Conservation (phyloP, 1,140 invertebrate genomes). For the Melitaea cinxia region DNA sequence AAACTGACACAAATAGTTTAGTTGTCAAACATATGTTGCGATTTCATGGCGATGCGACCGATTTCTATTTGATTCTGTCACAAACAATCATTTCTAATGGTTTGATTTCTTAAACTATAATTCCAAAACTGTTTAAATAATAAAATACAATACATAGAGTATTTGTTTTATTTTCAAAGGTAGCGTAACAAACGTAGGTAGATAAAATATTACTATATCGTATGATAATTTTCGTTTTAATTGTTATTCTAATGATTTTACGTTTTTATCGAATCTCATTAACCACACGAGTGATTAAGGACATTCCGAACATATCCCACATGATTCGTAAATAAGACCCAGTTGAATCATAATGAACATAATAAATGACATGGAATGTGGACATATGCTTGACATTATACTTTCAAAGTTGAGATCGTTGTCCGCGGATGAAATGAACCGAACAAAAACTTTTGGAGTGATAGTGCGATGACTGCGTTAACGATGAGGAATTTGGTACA, state of each 20-base stretch:
- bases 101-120: too few relatives aligned
- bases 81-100: too few relatives aligned
- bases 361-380: slow-evolving; percentile 65
- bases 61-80: neutral
- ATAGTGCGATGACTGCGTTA: slow-evolving; percentile 56
- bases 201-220: neutral
- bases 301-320: slow-evolving; percentile 55
- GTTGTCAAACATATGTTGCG: slow-evolving; percentile 29
- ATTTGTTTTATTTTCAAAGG: too few relatives aligned
- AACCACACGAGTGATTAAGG: slow-evolving; percentile 44
- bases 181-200: too few relatives aligned
- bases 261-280: slow-evolving; percentile 34
- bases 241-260: slow-evolving; percentile 27
- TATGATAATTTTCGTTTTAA: neutral
- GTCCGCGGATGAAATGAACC: slow-evolving; percentile 33
- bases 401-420: slow-evolving; percentile 52
- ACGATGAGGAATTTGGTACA: slow-evolving; percentile 76
- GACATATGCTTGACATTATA: slow-evolving; percentile 53
- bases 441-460: slow-evolving; percentile 34
- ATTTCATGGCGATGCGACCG: slow-evolving; percentile 19
- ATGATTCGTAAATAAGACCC: slow-evolving; percentile 53
- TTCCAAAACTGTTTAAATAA: too few relatives aligned
- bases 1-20: slow-evolving; percentile 38
- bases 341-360: slow-evolving; percentile 62
- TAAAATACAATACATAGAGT: too few relatives aligned